phyloP scores from a whole-genome alignment of 53 echinoderm and acorn worm species.

The Paracentrotus lividus region DNA sequence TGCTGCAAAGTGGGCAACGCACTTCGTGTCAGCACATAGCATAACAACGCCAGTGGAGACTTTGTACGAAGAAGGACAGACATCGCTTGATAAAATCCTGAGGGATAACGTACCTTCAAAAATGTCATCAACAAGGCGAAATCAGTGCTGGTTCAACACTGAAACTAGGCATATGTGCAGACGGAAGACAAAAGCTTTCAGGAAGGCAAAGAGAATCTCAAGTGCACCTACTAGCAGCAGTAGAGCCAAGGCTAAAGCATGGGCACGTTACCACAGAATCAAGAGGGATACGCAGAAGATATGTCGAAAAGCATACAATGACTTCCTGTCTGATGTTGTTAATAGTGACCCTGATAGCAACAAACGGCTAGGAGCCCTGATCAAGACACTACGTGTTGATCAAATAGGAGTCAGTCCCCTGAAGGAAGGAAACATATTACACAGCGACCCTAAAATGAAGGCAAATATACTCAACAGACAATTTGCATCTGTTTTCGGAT shows the following conservation, averaged over 20 bases:
- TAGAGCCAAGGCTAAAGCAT: conserved; percentile 23
- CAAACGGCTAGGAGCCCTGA: too few relatives aligned
- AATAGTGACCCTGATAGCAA: too few relatives aligned
- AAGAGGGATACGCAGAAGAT: conserved; percentile 42
- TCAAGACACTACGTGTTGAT: too few relatives aligned
- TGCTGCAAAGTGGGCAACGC: too few relatives aligned
- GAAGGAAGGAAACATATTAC: too few relatives aligned
- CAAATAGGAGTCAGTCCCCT: too few relatives aligned
- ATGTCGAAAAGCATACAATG: conserved; percentile 37
- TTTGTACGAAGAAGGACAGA: not conserved
- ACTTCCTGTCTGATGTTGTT: not conserved
- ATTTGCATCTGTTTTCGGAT: conserved; percentile 53
- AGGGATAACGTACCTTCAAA: conserved; percentile 64
- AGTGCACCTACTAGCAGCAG: too few relatives aligned
- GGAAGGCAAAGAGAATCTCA: not conserved
- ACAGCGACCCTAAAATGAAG: not conserved
- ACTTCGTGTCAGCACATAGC: not conserved
- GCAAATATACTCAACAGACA: conserved; percentile 44
- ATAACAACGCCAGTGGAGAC: conserved; percentile 14
- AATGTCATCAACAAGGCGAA: conserved; percentile 33
- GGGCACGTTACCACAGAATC: not conserved
- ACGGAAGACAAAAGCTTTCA: conserved; percentile 21
- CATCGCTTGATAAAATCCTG: not conserved
- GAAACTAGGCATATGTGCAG: not conserved
- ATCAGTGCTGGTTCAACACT: conserved; percentile 34